Percentiles rank a stretch among this genome's conserved stretches.
Evolutionary conservation across 1,140 invertebrate species (phyloP).

Genomic region (Choristoneura fumiferana): DNA sequence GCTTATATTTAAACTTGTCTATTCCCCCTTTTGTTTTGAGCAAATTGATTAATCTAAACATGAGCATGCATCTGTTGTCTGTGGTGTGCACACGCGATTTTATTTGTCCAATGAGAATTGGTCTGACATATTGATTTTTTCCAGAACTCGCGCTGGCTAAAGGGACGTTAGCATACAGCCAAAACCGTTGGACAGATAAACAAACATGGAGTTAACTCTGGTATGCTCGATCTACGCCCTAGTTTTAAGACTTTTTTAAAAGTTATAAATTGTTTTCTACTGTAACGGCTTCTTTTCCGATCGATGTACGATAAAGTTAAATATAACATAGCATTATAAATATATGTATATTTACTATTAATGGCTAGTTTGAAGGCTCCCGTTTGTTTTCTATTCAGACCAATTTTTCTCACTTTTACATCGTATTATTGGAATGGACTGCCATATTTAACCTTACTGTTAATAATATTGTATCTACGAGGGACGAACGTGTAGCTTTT

Average conservation of each 20-base stretch:
- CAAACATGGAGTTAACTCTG: conserved; percentile 49
- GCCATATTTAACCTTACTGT: conserved; percentile 65
- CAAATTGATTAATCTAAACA: conserved; percentile 17
- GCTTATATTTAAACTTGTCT: neutral
- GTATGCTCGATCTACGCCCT: conserved; percentile 69
- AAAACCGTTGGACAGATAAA: conserved; percentile 49
- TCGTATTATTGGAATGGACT: conserved; percentile 64
- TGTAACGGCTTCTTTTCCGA: conserved; percentile 72
- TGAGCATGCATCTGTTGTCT: conserved; percentile 59
- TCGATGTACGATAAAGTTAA: conserved; percentile 54
- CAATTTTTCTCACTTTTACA: conserved; percentile 74
- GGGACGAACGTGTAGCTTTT: neutral
- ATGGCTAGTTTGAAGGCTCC: conserved; percentile 56
- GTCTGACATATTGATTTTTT: conserved; percentile 15
- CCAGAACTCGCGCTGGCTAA: conserved; percentile 14
- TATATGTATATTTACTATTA: conserved; percentile 60
- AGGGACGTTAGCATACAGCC: conserved; percentile 9
- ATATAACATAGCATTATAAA: conserved; percentile 52
- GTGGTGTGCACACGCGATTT: conserved; percentile 42
- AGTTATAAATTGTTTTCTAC: conserved; percentile 69
- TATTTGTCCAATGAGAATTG: conserved; percentile 33
- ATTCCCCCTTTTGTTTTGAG: neutral
- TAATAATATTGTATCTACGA: conserved; percentile 31
- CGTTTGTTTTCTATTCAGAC: conserved; percentile 64
- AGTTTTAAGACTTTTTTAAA: conserved; percentile 73